These are phyloP conservation scores for Asteroscopus sphinx DNA, from an alignment of 2,888 invertebrate genomes.

Conservation along the genomic window DNA sequence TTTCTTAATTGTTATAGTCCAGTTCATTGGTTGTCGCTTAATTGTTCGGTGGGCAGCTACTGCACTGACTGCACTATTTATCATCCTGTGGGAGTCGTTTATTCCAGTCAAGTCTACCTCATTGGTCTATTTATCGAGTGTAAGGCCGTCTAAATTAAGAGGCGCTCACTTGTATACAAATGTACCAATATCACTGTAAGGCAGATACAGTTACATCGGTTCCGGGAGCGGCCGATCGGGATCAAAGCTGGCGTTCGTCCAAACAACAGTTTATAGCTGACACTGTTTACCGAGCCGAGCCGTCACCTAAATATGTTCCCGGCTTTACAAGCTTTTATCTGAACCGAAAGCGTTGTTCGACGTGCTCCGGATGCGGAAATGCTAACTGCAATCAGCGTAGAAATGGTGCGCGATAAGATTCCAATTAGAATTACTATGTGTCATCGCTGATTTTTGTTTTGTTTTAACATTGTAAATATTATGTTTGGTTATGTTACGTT, in stretches of 20 bases:
- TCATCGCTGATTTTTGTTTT: constrained; percentile 32
- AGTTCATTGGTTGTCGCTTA: constrained; percentile 27
- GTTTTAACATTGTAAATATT: constrained; percentile 28
- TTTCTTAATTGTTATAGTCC: constrained; percentile 31
- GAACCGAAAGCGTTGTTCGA: constrained; percentile 49
- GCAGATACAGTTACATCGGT: constrained; percentile 54
- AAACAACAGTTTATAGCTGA: constrained; percentile 76
- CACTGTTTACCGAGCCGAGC: constrained; percentile 71
- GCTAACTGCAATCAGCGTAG: constrained; percentile 63
- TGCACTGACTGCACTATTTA: constrained; percentile 16
- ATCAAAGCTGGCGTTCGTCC: constrained; percentile 75
- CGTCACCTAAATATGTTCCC: constrained; percentile 70
- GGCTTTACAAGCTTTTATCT: constrained; percentile 66
- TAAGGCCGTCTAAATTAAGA: constrained; percentile 51
- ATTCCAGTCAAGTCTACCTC: constrained; percentile 15
- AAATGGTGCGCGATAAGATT: constrained; percentile 60
- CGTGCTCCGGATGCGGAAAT: constrained; percentile 70
- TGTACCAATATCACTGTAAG: constrained; percentile 50
- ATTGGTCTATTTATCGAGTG: constrained; percentile 31
- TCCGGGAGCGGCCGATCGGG: constrained; percentile 64
- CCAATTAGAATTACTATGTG: constrained; percentile 33
- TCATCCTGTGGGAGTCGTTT: constrained; percentile 8
- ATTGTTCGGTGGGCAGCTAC: neutral
- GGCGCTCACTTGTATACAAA: constrained; percentile 28
- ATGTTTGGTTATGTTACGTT: constrained; percentile 17